These are phyloP conservation scores for Apogon hyalosoma DNA, from an alignment of 2,797 vertebrate genomes.

Conservation along the genomic window DNA sequence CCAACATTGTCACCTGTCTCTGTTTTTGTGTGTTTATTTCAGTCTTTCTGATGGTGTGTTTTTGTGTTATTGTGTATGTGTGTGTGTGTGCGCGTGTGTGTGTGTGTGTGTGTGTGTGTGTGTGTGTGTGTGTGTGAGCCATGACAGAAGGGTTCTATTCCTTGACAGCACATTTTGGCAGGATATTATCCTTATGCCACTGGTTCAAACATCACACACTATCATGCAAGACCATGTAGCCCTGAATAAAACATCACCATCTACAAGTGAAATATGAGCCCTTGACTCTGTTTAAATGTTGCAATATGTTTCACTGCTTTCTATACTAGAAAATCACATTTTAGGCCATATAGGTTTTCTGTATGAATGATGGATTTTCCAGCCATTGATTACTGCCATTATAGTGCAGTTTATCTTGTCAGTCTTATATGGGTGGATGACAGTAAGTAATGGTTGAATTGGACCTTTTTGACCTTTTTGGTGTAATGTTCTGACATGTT, in stretches of 20 bases:
- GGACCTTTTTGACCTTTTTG: constrained; percentile 58
- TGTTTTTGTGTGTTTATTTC: constrained; percentile 21
- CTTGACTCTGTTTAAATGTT: constrained; percentile 13
- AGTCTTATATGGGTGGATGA: constrained; percentile 7
- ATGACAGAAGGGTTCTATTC: constrained; percentile 36
- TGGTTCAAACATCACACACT: constrained; percentile 43
- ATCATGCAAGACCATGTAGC: constrained; percentile 30
- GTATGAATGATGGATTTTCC: constrained; percentile 50
- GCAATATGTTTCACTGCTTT: constrained; percentile 10
- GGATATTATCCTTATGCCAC: constrained; percentile 40
- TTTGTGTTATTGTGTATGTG: neutral
- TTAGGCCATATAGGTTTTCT: constrained; percentile 12
- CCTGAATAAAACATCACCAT: constrained; percentile 56
- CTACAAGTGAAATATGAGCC: constrained; percentile 25
- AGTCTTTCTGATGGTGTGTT: neutral
- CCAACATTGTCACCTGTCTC: constrained; percentile 45
- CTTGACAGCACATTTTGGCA: constrained; percentile 41
- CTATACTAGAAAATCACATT: constrained; percentile 39
- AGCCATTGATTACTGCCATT: constrained; percentile 43
- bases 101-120: neutral
- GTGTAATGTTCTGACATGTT: no score
- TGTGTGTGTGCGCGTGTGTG: neutral
- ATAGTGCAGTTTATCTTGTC: constrained; percentile 46
- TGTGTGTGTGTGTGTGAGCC: constrained; percentile 13
- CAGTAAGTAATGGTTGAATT: constrained; percentile 10